phyloP scores from a whole-genome alignment of 2,113 vertebrate species.

The Dasyprocta punctata region DNA sequence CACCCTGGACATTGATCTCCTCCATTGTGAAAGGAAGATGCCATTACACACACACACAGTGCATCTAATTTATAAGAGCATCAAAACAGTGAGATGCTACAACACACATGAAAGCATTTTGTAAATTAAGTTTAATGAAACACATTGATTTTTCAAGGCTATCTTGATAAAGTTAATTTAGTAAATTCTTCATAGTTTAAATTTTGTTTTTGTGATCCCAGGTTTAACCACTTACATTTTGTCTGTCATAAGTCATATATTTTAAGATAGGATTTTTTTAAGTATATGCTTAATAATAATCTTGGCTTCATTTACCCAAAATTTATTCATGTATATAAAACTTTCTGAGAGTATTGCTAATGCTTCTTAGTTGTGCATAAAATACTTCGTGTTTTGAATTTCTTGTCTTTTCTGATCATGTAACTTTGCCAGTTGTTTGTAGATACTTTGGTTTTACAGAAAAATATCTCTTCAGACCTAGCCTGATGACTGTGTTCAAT shows the following conservation, averaged over 20 bases:
- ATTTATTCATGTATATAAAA: background rate
- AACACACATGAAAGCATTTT: background rate
- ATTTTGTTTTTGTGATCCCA: background rate
- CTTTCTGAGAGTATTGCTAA: background rate
- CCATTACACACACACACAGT: background rate
- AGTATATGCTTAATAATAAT: background rate
- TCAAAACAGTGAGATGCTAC: background rate
- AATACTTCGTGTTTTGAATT: conserved; percentile 18
- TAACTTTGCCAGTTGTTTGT: background rate
- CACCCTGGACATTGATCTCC: background rate
- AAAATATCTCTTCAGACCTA: background rate
- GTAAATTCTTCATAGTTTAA: conserved; percentile 3
- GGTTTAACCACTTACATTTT: background rate
- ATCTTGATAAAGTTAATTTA: background rate
- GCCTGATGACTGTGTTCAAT: background rate
- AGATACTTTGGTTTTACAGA: background rate
- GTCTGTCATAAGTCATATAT: background rate
- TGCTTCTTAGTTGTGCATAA: background rate
- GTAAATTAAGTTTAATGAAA: background rate
- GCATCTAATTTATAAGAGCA: background rate
- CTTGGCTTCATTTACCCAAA: conserved; percentile 12
- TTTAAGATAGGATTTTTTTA: background rate
- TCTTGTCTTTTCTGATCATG: background rate
- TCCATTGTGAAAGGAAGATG: background rate
- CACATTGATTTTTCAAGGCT: background rate